phyloP scores from a whole-genome alignment of 2,797 vertebrate species.

The Acipenser transmontanus region DNA sequence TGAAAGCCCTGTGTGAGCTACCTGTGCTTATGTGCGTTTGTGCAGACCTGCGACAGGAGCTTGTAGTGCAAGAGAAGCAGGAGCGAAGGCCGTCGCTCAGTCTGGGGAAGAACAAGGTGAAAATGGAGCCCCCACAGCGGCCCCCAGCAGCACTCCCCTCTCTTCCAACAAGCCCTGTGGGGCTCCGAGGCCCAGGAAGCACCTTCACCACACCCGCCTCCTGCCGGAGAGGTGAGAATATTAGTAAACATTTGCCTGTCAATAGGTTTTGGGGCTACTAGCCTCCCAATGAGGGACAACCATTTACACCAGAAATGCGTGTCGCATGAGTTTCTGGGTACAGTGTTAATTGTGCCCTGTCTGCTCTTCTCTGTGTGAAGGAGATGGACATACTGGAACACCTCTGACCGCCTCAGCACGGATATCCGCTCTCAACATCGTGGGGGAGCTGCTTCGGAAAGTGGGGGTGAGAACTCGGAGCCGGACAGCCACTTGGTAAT shows the following conservation, averaged over 20 bases:
- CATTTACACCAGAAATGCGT: too few relatives aligned
- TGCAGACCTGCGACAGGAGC: conserved; percentile 85
- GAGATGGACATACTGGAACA: conserved; percentile 70
- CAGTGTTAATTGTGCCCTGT: neutral
- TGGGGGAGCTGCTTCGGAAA: conserved; percentile 92
- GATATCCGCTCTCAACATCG: conserved; percentile 94
- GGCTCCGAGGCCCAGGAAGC: conserved; percentile 42
- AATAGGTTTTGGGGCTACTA: too few relatives aligned
- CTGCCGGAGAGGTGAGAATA: conserved; percentile 65
- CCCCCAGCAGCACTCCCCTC: conserved; percentile 49
- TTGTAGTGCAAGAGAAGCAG: conserved; percentile 89
- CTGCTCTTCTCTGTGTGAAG: conserved; percentile 33
- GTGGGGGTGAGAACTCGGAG: conserved; percentile 75
- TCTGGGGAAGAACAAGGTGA: conserved; percentile 56
- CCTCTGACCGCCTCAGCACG: conserved; percentile 89
- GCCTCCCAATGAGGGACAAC: neutral
- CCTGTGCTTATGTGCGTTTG: conserved; percentile 1
- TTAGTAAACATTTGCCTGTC: too few relatives aligned
- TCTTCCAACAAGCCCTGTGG: conserved; percentile 60
- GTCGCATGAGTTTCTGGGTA: too few relatives aligned
- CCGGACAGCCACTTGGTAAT: neutral
- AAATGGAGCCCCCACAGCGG: conserved; percentile 57
- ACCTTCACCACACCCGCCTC: conserved; percentile 57
- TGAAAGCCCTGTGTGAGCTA: too few relatives aligned
- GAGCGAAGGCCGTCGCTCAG: conserved; percentile 67